phyloP scores from a whole-genome alignment of 2,888 invertebrate species.

The Orthonevra nobilis region DNA sequence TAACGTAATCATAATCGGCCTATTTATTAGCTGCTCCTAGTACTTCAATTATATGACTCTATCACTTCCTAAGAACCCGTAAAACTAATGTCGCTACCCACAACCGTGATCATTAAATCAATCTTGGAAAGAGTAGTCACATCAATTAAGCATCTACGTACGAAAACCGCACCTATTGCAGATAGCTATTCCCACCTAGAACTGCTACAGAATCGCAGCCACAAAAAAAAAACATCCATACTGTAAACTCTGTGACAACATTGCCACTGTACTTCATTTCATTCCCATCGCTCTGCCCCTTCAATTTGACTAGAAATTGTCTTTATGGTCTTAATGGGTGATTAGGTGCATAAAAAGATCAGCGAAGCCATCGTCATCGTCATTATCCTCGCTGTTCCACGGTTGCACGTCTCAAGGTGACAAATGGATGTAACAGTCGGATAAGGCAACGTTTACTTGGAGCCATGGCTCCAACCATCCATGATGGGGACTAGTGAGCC shows the following conservation, averaged over 20 bases:
- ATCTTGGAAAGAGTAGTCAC: conserved; percentile 7
- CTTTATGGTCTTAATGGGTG: conserved; percentile 18
- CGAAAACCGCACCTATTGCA: conserved; percentile 30
- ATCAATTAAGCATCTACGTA: conserved; percentile 5
- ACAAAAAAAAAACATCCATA: no score
- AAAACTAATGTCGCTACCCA: background rate
- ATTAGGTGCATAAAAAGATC: conserved; percentile 30
- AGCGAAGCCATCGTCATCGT: conserved; percentile 4
- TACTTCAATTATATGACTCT: no score
- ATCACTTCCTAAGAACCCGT: background rate
- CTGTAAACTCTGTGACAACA: conserved; percentile 11
- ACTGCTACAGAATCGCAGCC: background rate
- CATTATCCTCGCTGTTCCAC: conserved; percentile 6
- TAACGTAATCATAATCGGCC: no score
- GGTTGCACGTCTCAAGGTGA: background rate
- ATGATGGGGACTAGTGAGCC: background rate
- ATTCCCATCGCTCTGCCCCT: background rate
- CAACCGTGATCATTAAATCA: background rate
- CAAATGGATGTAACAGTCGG: conserved; percentile 1
- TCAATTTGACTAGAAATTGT: conserved; percentile 14
- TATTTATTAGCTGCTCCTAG: no score
- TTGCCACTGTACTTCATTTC: background rate
- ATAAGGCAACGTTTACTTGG: background rate
- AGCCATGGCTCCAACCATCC: background rate
- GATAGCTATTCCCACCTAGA: conserved; percentile 13